These are phyloP conservation scores for Pocillopora grandis DNA, from an alignment of 92 coral and sea anemone genomes.

Conservation along the genomic window DNA sequence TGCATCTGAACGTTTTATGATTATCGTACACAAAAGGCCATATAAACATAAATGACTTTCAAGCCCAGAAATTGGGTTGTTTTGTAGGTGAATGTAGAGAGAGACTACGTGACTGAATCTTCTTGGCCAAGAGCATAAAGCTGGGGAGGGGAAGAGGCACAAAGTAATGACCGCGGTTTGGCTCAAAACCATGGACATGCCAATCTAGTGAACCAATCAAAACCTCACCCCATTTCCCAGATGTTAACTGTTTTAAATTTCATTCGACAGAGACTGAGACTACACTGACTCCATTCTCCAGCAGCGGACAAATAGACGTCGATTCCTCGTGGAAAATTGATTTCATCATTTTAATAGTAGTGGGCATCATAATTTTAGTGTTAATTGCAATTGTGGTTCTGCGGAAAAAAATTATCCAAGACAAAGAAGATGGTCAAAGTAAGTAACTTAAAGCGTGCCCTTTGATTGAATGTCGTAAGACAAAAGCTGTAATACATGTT, in stretches of 20 bases:
- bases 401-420: background rate
- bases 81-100: background rate
- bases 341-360: background rate
- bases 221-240: no score
- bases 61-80: background rate
- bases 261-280: background rate
- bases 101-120: background rate
- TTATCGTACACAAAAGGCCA: no score
- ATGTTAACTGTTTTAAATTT: background rate
- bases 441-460: background rate
- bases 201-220: no score
- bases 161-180: no score
- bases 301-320: background rate
- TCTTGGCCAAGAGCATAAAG: no score
- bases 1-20: no score
- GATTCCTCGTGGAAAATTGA: background rate
- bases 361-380: background rate
- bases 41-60: no score
- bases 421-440: background rate
- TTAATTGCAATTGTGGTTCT: background rate
- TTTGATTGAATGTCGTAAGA: no score
- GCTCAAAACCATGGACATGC: no score
- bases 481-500: no score
- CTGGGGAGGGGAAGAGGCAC: no score
- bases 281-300: background rate